These are phyloP conservation scores for Etheostoma cragini DNA, from an alignment of 2,113 vertebrate species.

Conservation along the genomic window DNA sequence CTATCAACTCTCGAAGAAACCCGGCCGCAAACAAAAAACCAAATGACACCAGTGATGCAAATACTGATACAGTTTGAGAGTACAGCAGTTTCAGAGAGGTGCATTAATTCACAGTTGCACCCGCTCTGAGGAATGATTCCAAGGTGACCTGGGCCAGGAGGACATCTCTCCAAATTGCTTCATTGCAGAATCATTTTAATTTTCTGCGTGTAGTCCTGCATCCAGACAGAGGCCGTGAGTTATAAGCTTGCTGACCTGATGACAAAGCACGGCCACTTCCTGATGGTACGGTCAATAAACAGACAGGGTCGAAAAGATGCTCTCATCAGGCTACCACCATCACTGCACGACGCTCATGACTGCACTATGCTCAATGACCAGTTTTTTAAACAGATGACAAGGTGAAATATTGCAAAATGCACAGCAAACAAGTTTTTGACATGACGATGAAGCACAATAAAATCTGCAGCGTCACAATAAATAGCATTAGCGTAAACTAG, in stretches of 20 bases:
- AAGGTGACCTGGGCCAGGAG: constrained; percentile 75
- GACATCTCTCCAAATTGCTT: constrained; percentile 74
- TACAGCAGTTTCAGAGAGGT: constrained; percentile 50
- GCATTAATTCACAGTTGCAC: constrained; percentile 63
- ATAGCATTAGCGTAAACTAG: neutral
- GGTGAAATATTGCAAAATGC: constrained; percentile 45
- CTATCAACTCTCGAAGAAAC: constrained; percentile 2
- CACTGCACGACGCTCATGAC: constrained; percentile 17
- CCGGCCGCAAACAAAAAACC: constrained; percentile 15
- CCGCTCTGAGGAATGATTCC: constrained; percentile 52
- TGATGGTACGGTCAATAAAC: constrained; percentile 76
- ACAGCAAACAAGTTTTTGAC: constrained; percentile 8
- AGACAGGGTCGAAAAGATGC: constrained; percentile 69
- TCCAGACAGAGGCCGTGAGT: constrained; percentile 65
- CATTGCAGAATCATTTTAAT: constrained; percentile 81
- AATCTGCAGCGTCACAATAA: neutral
- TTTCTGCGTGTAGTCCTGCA: constrained; percentile 64
- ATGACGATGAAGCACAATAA: neutral
- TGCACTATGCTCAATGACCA: neutral
- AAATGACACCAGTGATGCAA: constrained; percentile 44
- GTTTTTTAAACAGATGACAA: constrained; percentile 45
- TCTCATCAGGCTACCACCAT: constrained; percentile 40
- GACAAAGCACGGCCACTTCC: constrained; percentile 79
- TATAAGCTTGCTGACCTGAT: constrained; percentile 79
- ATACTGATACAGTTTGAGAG: constrained; percentile 51